Evolutionary conservation across 1,140 invertebrate genomes (phyloP), one percentile per base, ranked within the genome.

Genomic region (Sitodiplosis mosellana): DNA sequence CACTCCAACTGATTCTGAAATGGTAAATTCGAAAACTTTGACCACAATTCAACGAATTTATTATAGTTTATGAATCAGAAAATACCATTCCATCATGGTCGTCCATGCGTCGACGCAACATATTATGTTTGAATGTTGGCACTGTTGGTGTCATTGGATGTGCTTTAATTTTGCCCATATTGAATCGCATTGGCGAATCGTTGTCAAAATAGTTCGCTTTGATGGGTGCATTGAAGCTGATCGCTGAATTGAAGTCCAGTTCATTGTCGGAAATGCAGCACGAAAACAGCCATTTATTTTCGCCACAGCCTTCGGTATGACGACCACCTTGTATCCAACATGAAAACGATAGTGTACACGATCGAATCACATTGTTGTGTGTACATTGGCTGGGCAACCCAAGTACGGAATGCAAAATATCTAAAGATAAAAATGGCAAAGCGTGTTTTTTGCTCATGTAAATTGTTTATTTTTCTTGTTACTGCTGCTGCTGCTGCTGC

Each of bases 321-420:
- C 67, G 69, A 17, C 78, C 80, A 2, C 80, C 80, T 19, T 72
- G 70, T 33, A 80, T 59, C 78, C 80, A 81, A 56, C 80, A 83
- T n/a, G 74, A 71, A 43, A 82, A 60, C n/a, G 76, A 71, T 46
- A 82, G 63, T 1, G 76, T 77, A 53, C 80, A 83, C 1, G 73
- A 65, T 52, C 72, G 67, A 0, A 71, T 66, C 19, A 69, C 65
- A 12, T 69, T 66, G 42, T 75, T 70, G 40, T 71, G 61, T 37
- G 64, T 67, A 56, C 77, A 80, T 34, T 71, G 71, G 0, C 70
- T 58, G 1, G 74, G 76, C 56, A 76, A 75, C 12, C 75, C 76
- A 15, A 78, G 59, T 50, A 78, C 55, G 1, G 69, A 70, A 10
- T 74, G 71, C 27, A 78, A 61, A 41, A 64, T 55, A 19, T 54